A percentile compares a stretch with the other conserved stretches of the same genome.
phyloP scores from a whole-genome alignment of 2,113 vertebrate species.

The Gopherus flavomarginatus region DNA sequence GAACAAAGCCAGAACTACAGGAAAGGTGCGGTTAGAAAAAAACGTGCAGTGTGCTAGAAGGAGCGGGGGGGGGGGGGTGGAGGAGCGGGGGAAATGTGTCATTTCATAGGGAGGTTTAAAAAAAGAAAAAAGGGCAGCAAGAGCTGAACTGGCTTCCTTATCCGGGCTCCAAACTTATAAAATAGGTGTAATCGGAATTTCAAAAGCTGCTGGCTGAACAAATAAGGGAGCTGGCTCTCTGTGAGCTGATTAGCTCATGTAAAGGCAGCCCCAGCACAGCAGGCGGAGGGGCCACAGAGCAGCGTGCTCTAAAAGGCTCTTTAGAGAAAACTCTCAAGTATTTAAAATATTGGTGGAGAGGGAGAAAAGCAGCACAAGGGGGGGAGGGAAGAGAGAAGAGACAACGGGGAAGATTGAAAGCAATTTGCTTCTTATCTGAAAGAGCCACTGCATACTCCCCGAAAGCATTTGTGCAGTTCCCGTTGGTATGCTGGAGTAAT shows the following conservation, averaged over 20 bases:
- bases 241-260: accelerated
- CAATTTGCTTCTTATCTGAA: background rate
- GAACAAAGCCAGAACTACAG: constrained; percentile 40
- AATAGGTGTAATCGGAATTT: background rate
- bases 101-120: background rate
- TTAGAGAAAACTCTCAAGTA: background rate
- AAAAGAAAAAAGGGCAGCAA: background rate
- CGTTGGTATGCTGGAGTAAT: background rate
- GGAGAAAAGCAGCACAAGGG: background rate
- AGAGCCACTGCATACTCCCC: background rate
- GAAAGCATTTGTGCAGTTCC: background rate
- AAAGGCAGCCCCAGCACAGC: accelerated
- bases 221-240: background rate
- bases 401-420: background rate
- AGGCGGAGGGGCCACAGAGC: background rate
- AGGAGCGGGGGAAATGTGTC: background rate
- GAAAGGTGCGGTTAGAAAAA: constrained; percentile 40
- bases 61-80: background rate
- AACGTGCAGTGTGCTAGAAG: background rate
- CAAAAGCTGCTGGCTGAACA: constrained; percentile 7
- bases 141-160: background rate
- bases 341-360: background rate
- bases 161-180: background rate
- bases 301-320: background rate
- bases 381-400: background rate